These are phyloP conservation scores for Eupeodes luniger DNA, from an alignment of 2,888 invertebrate genomes.

Conservation along the genomic window DNA sequence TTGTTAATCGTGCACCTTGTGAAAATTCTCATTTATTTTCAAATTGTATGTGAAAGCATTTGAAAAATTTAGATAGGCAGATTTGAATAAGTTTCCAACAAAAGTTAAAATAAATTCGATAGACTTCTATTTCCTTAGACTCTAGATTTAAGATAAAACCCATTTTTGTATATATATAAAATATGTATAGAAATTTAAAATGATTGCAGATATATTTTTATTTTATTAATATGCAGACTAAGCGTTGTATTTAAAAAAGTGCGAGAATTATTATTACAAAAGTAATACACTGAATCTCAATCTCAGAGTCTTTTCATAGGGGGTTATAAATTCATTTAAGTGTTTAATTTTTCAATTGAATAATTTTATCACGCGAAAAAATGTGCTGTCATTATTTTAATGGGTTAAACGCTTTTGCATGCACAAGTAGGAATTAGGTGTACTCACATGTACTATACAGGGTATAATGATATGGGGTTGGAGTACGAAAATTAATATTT, in stretches of 20 bases:
- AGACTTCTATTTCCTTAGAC: neutral
- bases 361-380: constrained; percentile 36
- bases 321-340: constrained; percentile 19
- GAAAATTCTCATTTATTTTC: constrained; percentile 55
- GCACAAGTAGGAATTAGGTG: constrained; percentile 12
- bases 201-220: neutral
- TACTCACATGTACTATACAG: too few species aligned
- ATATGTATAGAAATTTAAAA: neutral
- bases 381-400: constrained; percentile 39
- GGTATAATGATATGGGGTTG: too few species aligned
- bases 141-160: neutral
- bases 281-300: neutral
- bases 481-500: neutral
- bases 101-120: neutral
- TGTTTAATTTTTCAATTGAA: constrained; percentile 37
- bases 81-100: too few species aligned
- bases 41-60: constrained; percentile 31
- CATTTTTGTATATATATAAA: neutral
- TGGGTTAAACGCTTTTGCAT: constrained; percentile 32
- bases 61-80: constrained; percentile 22
- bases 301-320: neutral
- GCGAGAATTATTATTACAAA: constrained; percentile 14
- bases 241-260: neutral
- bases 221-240: neutral
- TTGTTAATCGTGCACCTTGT: constrained; percentile 46